Evolutionary conservation across 2,113 vertebrate genomes (phyloP).

Genomic region (Peromyscus californicus): DNA sequence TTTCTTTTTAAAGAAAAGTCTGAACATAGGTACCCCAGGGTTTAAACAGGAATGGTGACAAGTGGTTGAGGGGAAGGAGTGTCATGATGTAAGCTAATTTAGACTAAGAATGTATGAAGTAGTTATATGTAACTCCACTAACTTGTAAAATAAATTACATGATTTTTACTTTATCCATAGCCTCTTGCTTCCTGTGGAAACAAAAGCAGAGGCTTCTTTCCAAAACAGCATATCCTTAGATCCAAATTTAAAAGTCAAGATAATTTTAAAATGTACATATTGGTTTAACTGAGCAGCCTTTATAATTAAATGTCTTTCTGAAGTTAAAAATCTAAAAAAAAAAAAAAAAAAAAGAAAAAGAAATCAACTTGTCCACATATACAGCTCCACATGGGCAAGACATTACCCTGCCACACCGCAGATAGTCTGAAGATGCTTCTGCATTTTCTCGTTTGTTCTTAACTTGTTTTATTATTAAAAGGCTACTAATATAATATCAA

Average conservation of each 20-base stretch:
- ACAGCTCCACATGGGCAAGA: background rate
- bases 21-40: background rate
- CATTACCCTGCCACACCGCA: accelerated
- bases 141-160: background rate
- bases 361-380: background rate
- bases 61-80: background rate
- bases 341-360: too few species aligned
- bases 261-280: too few species aligned
- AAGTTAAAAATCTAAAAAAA: too few species aligned
- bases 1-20: background rate
- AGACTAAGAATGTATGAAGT: background rate
- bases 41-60: background rate
- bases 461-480: background rate
- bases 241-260: too few species aligned
- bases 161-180: background rate
- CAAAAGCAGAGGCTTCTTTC: too few species aligned
- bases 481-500: background rate
- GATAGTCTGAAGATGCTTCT: background rate
- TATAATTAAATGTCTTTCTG: too few species aligned
- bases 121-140: background rate
- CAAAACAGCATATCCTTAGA: too few species aligned
- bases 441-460: background rate
- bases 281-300: too few species aligned
- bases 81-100: too few species aligned
- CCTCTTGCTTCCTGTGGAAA: too few species aligned